Evolutionary conservation across 2,888 invertebrate genomes (phyloP).

Genomic region (Hofmannophila pseudospretella): DNA sequence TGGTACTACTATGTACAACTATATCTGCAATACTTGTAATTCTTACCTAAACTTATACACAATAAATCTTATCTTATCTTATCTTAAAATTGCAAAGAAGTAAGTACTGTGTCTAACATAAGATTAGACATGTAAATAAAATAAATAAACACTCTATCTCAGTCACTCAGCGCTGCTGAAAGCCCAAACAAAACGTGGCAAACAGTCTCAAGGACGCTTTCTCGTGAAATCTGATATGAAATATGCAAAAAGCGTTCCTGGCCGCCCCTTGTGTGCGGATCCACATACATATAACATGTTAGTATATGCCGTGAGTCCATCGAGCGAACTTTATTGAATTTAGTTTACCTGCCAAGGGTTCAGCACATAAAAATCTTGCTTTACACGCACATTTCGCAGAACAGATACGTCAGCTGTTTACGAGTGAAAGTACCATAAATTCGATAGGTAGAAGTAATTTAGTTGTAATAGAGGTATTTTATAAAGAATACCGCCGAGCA

Average conservation of each 20-base stretch:
- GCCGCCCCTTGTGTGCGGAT: conserved; percentile 17
- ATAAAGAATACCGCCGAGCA: too few relatives aligned
- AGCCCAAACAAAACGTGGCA: conserved; percentile 3
- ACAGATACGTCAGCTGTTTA: conserved; percentile 2
- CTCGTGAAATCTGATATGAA: conserved; percentile 37
- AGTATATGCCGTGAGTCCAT: conserved; percentile 10
- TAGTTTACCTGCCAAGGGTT: conserved; percentile 14
- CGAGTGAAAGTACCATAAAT: conserved; percentile 3
- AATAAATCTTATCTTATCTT: too few relatives aligned
- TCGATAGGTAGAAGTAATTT: conserved; percentile 1
- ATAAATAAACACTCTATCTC: too few relatives aligned
- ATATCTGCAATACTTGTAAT: too few relatives aligned
- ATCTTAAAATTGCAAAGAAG: too few relatives aligned
- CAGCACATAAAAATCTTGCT: conserved; percentile 4
- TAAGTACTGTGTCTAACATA: too few relatives aligned
- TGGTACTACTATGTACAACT: too few relatives aligned
- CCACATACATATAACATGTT: conserved; percentile 11
- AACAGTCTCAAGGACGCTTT: conserved; percentile 25
- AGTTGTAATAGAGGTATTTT: too few relatives aligned
- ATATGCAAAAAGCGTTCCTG: conserved; percentile 39
- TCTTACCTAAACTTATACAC: too few relatives aligned
- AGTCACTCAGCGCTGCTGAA: too few relatives aligned
- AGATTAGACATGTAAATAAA: too few relatives aligned
- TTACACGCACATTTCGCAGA: conserved; percentile 4
- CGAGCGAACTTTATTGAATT: conserved; percentile 29